Conservation (phyloP, 2,113 vertebrate species). For the Cyanocitta stelleri region DNA sequence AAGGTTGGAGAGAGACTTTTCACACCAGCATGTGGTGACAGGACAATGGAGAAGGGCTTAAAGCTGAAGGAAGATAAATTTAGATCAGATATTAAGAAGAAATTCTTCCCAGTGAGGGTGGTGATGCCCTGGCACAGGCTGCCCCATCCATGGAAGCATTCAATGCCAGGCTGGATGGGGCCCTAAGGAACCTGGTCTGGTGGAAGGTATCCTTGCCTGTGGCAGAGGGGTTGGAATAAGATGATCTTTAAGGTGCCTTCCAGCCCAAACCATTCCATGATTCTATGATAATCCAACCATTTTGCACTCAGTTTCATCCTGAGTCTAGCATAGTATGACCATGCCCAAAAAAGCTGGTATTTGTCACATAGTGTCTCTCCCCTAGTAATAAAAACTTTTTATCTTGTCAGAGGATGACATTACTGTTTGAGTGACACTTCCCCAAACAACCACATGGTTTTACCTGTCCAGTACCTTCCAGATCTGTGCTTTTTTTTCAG, state of each 20-base stretch:
- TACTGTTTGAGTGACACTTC: background rate
- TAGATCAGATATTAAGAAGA: background rate
- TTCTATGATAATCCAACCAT: background rate
- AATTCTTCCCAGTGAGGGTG: background rate
- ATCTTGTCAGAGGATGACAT: background rate
- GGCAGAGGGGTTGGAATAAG: background rate
- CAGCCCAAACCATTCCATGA: background rate
- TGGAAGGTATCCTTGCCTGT: background rate
- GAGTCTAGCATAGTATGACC: background rate
- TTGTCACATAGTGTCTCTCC: background rate
- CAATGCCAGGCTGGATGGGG: background rate
- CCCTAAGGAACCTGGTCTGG: background rate
- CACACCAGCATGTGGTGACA: background rate
- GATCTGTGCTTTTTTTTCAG: background rate
- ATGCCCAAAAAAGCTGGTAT: background rate
- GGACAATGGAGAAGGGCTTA: background rate
- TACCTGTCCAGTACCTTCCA: background rate
- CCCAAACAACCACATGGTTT: background rate
- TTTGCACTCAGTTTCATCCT: background rate
- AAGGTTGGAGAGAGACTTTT: background rate
- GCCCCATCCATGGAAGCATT: background rate
- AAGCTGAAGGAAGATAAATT: background rate
- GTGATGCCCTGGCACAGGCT: background rate
- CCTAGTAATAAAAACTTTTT: background rate
- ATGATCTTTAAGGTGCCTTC: background rate